Conservation (phyloP, 2,797 vertebrate genomes). For the Tachyglossus aculeatus region DNA sequence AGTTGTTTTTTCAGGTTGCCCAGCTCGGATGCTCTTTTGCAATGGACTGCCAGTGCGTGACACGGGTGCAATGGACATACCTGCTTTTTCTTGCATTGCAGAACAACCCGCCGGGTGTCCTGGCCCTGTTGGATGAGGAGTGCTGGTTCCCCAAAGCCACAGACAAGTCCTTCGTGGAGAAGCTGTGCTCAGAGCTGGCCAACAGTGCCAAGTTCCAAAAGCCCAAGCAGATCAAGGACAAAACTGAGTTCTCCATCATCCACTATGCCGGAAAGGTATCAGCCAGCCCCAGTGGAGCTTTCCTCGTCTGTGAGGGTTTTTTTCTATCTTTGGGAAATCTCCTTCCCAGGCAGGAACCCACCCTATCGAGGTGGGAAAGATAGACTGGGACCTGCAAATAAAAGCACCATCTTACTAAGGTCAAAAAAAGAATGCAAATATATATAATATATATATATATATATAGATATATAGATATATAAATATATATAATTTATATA, state of each 20-base stretch:
- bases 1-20: no score
- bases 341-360: neutral
- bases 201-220: conserved; percentile 93
- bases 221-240: conserved; percentile 93
- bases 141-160: conserved; percentile 99
- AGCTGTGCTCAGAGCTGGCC: conserved; percentile 88
- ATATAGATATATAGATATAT: no score
- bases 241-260: conserved; percentile 91
- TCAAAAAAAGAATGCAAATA: no score
- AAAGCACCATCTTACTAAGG: neutral
- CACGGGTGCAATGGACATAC: no score
- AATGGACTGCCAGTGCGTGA: no score
- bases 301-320: neutral
- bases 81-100: conserved; percentile 50
- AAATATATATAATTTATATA: no score
- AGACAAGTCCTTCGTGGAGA: conserved; percentile 94
- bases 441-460: no score
- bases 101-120: conserved; percentile 95
- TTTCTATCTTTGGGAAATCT: neutral
- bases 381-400: neutral
- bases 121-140: conserved; percentile 95
- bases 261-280: conserved; percentile 94
- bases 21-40: neutral
- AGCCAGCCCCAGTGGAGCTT: neutral
- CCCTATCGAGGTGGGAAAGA: neutral